Evolutionary conservation across 2,888 invertebrate species (phyloP), one percentile per base, ranked within the genome.

Genomic region (Lasioglossum morio): DNA sequence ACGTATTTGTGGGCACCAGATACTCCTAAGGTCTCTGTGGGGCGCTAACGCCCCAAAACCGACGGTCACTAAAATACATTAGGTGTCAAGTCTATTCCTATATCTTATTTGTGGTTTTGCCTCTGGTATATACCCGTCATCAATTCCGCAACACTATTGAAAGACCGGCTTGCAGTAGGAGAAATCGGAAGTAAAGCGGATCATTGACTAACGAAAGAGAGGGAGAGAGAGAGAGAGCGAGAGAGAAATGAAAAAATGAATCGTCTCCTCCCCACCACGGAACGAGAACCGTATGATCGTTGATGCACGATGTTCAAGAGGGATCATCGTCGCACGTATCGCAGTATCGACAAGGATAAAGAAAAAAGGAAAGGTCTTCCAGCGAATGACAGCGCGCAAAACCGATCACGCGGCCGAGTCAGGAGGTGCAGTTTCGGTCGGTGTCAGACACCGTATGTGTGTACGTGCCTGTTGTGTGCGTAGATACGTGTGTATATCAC

Each of bases 331-430:
- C 48, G 57, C 69, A 40, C 37, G 76, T 60, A 40, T 79, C 76
- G 69, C 75, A 53, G 69, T 77, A 79, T 85, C 76, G 84, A 86
- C 80, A 70, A 78, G 78, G 66, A 82, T 75, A 86, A 74, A 78
- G 34, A 72, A 79, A 79, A 69, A 66, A 83, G 72, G 53, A 66
- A 79, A 83, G 46, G 57, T 63, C 75, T 80, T 48, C 48, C 83
- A 81, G 84, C 86, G 86, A 87, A 87, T 86, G 86, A 87, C 86
- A 86, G 84, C 84, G 78, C 79, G 76, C 79, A 84, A 86, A 87
- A 78, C 72, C 80, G 81, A 87, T 87, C 87, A 87, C 87, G 87
- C 86, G 87, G 86, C 77, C 43, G 75, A 80, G 72, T 66, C 83
- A 80, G 72, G 86, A 85, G 86, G 85, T 86, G 76, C 40, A 75